These are phyloP conservation scores for Vollenhovia emeryi DNA, from an alignment of 1,140 invertebrate genomes.

Conservation along the genomic window DNA sequence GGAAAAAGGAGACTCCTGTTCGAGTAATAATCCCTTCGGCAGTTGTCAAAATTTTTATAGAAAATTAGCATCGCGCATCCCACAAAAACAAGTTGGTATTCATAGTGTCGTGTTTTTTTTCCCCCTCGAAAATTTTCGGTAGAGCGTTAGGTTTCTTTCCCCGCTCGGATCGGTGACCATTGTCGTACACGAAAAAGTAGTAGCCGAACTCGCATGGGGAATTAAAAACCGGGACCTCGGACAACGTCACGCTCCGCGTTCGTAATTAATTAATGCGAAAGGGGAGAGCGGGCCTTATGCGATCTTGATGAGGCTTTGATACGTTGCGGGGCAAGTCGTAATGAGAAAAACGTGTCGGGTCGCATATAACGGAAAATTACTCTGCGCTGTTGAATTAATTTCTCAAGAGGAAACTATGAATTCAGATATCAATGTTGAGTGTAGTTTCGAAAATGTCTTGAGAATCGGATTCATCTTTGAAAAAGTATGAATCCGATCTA, in stretches of 20 bases:
- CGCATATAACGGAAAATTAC: slow-evolving; percentile 54
- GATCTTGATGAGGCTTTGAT: slow-evolving; percentile 60
- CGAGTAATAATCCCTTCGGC: slow-evolving; percentile 7
- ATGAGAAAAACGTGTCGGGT: slow-evolving; percentile 58
- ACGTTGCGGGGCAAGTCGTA: slow-evolving; percentile 51
- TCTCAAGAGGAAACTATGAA: slow-evolving; percentile 45
- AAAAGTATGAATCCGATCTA: no score
- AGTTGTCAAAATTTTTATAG: background rate
- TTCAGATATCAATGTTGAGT: slow-evolving; percentile 25
- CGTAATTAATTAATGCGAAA: slow-evolving; percentile 56
- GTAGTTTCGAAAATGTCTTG: slow-evolving; percentile 21
- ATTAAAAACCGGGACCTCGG: slow-evolving; percentile 50
- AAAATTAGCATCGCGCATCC: background rate
- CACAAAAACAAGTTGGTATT: background rate
- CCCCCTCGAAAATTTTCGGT: background rate
- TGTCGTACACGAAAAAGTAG: slow-evolving; percentile 14
- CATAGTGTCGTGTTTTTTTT: background rate
- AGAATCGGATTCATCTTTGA: background rate
- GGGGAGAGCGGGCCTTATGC: slow-evolving; percentile 26
- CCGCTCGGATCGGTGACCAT: background rate
- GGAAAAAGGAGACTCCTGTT: background rate
- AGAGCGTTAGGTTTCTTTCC: background rate
- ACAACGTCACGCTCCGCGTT: slow-evolving; percentile 37
- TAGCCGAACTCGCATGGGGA: slow-evolving; percentile 8
- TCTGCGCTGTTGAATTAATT: slow-evolving; percentile 52